These are phyloP conservation scores for Sebastolobus altivelis DNA, from an alignment of 2,797 vertebrate genomes.

Conservation along the genomic window DNA sequence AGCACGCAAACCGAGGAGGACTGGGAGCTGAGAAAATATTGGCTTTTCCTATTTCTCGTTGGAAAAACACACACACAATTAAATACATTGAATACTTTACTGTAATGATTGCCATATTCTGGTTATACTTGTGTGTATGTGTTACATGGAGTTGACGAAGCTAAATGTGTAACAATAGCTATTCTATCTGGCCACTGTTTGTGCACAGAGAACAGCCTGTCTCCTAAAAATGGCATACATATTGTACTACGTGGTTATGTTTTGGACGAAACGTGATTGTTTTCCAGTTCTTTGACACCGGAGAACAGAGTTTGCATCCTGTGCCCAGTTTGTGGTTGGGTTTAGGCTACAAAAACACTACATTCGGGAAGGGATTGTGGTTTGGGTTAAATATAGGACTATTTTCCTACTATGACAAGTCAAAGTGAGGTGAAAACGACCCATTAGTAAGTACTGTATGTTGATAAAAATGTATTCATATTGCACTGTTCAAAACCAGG, in stretches of 20 bases:
- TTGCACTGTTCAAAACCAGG: neutral
- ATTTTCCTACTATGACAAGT: rapidly evolving
- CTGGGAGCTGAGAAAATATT: neutral
- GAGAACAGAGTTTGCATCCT: too few relatives aligned
- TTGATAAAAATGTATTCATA: neutral
- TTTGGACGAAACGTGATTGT: neutral
- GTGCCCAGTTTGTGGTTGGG: neutral
- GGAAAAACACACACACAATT: neutral
- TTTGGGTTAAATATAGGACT: too few relatives aligned
- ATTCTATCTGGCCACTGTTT: neutral
- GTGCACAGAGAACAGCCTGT: neutral
- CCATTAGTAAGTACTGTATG: neutral
- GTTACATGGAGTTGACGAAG: neutral
- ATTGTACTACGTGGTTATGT: neutral
- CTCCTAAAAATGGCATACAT: neutral
- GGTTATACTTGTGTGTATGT: neutral
- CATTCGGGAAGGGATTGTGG: too few relatives aligned
- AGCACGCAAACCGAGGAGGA: neutral
- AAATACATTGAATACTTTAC: neutral
- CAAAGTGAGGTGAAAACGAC: neutral
- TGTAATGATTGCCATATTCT: neutral
- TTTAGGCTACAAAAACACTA: too few relatives aligned
- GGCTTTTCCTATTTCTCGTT: neutral
- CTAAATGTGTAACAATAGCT: neutral
- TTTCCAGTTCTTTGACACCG: neutral